Evolutionary conservation across 2,888 invertebrate genomes (phyloP).

Genomic region (Drosophila infuscata): DNA sequence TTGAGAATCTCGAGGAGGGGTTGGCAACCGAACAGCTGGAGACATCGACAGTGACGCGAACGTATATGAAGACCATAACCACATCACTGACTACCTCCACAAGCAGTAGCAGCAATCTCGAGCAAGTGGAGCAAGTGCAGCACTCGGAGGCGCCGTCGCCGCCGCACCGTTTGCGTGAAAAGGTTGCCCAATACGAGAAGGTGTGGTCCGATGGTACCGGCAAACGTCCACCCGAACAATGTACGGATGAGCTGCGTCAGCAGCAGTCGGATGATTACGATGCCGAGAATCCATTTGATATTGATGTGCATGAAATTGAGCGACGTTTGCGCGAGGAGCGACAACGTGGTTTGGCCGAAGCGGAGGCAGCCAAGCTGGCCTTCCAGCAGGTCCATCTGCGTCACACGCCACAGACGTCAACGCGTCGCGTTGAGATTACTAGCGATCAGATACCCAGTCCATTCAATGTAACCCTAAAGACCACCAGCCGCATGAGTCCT

Average conservation of each 20-base stretch:
- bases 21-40: constrained; percentile 64
- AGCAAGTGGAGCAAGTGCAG: constrained; percentile 45
- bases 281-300: constrained; percentile 82
- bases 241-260: constrained; percentile 75
- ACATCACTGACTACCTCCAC: constrained; percentile 71
- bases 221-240: constrained; percentile 79
- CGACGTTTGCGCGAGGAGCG: constrained; percentile 86
- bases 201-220: constrained; percentile 88
- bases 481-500: constrained; percentile 82
- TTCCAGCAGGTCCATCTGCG: constrained; percentile 88
- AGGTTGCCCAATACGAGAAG: constrained; percentile 92
- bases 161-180: constrained; percentile 88
- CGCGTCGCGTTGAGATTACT: constrained; percentile 84
- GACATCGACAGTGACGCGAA: constrained; percentile 76
- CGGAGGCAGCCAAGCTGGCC: constrained; percentile 84
- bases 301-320: constrained; percentile 88
- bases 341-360: constrained; percentile 85
- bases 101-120: constrained; percentile 47
- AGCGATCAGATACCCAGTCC: constrained; percentile 73
- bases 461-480: constrained; percentile 86
- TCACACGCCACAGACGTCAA: constrained; percentile 86
- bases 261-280: constrained; percentile 67
- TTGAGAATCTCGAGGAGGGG: constrained; percentile 54
- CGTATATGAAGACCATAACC: constrained; percentile 77
- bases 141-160: constrained; percentile 37